These are phyloP conservation scores for Philonicus albiceps DNA, from an alignment of 2,888 invertebrate species.

Conservation along the genomic window DNA sequence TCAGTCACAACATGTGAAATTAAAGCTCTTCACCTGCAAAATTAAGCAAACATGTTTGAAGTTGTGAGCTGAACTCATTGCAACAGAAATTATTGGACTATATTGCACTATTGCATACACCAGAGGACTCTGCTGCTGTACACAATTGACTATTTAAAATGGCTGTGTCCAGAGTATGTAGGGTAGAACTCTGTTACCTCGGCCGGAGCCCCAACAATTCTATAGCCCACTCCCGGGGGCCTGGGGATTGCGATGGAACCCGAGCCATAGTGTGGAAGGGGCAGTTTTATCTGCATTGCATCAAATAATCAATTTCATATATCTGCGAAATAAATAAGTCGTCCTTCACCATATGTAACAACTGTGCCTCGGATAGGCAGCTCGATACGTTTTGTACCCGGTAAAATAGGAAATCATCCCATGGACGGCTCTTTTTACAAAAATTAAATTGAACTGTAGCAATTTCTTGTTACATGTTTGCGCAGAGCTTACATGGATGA, in stretches of 20 bases:
- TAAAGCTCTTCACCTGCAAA: not conserved
- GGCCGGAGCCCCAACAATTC: not conserved
- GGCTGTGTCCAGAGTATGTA: not conserved
- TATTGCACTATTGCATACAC: not conserved
- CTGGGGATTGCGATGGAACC: not conserved
- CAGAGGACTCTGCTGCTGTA: not conserved
- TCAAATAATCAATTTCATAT: conserved; percentile 42
- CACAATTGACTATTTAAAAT: not conserved
- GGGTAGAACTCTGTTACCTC: not conserved
- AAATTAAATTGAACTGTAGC: not conserved
- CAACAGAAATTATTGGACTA: not conserved
- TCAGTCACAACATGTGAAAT: not conserved
- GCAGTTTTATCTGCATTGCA: conserved; percentile 38
- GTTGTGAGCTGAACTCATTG: not conserved
- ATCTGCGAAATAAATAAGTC: conserved; percentile 37
- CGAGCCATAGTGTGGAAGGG: not conserved
- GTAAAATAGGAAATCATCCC: not conserved
- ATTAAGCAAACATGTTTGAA: not conserved
- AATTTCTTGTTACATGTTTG: conserved; percentile 6
- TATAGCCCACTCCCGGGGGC: not conserved
- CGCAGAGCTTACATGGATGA: not conserved
- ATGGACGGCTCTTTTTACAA: not conserved
- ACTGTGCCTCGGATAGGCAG: conserved; percentile 15
- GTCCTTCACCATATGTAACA: conserved; percentile 34
- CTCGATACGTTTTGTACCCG: not conserved